Base-by-base conservation (phyloP, 2,797 vertebrate species). In the Leucoraja ocellata region DNA sequence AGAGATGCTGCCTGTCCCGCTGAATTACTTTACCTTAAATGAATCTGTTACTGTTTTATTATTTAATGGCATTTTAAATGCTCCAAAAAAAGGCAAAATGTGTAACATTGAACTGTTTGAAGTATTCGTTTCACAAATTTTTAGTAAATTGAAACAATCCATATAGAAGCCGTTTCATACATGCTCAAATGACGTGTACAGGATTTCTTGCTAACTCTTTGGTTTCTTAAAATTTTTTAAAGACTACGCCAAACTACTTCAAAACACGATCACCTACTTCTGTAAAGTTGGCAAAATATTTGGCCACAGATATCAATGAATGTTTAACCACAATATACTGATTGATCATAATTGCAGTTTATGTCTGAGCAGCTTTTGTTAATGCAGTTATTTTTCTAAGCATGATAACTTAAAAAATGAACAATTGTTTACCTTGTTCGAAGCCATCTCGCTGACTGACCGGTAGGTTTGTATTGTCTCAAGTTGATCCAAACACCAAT, bases 381-480 rank as follows among this genome's bases (percentile, higher is more conserved):
- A 65, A 65, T 88, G 8, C 61, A 68, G 65, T 88, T 16, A 65
- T 68, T 3, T 68, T 88, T 14, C 21, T 63, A 88, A 65, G 6
- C n/a, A 68, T 10, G 7, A 88, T 32, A 63, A 88, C n/a, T n/a
- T 84, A 61, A 10, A 28, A 46, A 61, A 88, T 32, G n/a, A 65
- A 88, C 65, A 68, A 68, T 88, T 68, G 32, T 32, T 88, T 97
- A 99, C 98, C 98, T 99, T 99, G 95, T 98, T 99, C 46, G 98
- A 99, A 94, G 98, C 98, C 98, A 99, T 99, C 97, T 99, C 98
- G 21, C 98, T 99, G 96, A 99, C 98, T 2, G 98, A 99, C 94
- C 98, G 97, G 96, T 99, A 98, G 28, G 98, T 99, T 96, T 99
- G 98, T 94, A 99, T 99, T 94, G 98, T 99, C 96, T 99, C 98